Base-by-base conservation (phyloP, 2,888 invertebrate genomes). In the Tipula confusa region DNA sequence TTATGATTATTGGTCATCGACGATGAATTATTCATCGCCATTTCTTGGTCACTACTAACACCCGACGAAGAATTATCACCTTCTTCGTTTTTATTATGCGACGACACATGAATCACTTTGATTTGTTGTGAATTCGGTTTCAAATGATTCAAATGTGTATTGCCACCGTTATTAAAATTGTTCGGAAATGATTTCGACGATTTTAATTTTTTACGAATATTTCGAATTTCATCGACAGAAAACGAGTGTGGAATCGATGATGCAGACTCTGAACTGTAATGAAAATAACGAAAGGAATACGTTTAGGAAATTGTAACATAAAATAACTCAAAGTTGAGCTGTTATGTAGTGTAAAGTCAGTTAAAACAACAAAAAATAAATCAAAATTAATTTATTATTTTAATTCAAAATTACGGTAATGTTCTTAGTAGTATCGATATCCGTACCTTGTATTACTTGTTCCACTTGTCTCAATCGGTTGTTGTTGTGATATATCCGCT, bases 61-160 rank as follows among this genome's bases (percentile, higher is more conserved):
- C 96, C 96, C 29, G 96, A 95, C 4, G 96, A 96, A 85, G 96
- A 95, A 89, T 96, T 96, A 89, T 96, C 96, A 82, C 95, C 95
- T 89, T 96, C 96, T 90, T 95, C 95, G 6, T 91, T 89, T 84
- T 90, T 87, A 38, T 85, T 91, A 82, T n/a, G 86, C 86, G 1
- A 33, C 82, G 31, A 84, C 83, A 29, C 84, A 24, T 64, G 64
- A 24, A 64, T 83, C 43, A 48, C 81, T 43, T 24, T 81, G 38
- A 18, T 83, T 64, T 24, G 79, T 9, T 33, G 36, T 38, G 29
- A 81, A 29, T 31, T 84, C 79, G 82, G 33, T 84, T 85, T 85
- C 9, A 87, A 84, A 15, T 85, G 83, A 38, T 79, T 29, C 79
- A 81, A 24, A 28, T 36, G 28, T 90, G 91, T 84, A 91, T 88